phyloP scores from a whole-genome alignment of 1,140 invertebrate species.

The Aphidius ervi region DNA sequence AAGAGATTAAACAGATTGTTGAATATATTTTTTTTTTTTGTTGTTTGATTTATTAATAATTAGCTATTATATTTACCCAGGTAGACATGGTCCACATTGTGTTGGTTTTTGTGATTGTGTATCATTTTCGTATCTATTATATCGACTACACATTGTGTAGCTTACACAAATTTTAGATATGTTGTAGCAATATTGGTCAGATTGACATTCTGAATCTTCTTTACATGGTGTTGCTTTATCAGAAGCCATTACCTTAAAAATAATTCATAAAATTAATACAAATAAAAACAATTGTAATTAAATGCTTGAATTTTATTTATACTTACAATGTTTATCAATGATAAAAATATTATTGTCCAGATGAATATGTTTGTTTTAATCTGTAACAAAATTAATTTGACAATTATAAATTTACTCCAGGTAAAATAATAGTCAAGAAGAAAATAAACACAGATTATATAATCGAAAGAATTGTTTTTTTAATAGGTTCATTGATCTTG shows the following conservation, averaged over 20 bases:
- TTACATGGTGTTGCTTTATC: slow-evolving; percentile 29
- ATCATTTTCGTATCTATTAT: slow-evolving; percentile 33
- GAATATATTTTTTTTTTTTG: background rate
- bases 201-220: slow-evolving; percentile 35
- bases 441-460: too few species aligned
- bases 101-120: slow-evolving; percentile 30
- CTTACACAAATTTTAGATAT: slow-evolving; percentile 36
- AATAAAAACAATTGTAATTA: too few species aligned
- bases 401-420: too few species aligned
- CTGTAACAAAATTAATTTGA: too few species aligned
- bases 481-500: too few species aligned
- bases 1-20: background rate
- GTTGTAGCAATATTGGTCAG: slow-evolving; percentile 39
- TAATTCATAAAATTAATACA: background rate
- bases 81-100: slow-evolving; percentile 38
- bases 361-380: too few species aligned
- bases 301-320: too few species aligned
- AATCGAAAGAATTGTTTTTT: too few species aligned
- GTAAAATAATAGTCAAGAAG: too few species aligned
- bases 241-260: slow-evolving; percentile 25
- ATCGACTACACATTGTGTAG: slow-evolving; percentile 36
- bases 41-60: too few species aligned
- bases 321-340: too few species aligned
- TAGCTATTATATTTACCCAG: slow-evolving; percentile 27
- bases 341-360: too few species aligned